A percentile compares a stretch with the other conserved stretches of the same genome.
phyloP scores from a whole-genome alignment of 2,797 vertebrate species.

The Arctocebus calabarensis region DNA sequence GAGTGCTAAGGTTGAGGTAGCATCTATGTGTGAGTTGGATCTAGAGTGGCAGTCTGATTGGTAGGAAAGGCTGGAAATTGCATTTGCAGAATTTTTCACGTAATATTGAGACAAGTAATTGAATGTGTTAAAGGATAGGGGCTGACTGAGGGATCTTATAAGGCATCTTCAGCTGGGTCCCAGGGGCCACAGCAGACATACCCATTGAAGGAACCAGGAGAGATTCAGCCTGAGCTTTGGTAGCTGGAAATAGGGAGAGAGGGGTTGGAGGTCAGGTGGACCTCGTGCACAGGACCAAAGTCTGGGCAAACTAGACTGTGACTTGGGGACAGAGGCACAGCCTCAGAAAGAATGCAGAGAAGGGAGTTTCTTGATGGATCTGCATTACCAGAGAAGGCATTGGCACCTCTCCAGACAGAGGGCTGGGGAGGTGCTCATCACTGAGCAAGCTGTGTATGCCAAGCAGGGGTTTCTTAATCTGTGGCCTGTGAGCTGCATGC shows the following conservation, averaged over 20 bases:
- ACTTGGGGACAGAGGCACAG: neutral
- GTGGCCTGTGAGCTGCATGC: no score
- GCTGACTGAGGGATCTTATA: neutral
- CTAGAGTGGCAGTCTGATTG: neutral
- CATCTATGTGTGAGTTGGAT: neutral
- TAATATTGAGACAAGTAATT: neutral
- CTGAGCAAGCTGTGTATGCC: neutral
- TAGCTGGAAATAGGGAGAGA: neutral
- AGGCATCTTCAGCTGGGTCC: neutral
- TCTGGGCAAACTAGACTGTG: neutral
- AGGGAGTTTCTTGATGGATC: neutral
- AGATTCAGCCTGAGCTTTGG: neutral
- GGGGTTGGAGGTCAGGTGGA: neutral
- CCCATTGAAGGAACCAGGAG: neutral
- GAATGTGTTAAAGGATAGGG: neutral
- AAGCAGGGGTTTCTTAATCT: neutral
- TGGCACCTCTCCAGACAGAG: neutral
- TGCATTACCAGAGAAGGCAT: neutral
- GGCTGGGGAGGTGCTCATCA: neutral
- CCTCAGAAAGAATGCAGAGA: neutral
- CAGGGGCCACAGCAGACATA: neutral
- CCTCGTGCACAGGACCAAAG: neutral
- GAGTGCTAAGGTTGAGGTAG: neutral
- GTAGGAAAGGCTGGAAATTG: conserved; percentile 36
- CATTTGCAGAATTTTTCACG: neutral